Conservation (phyloP, 2,113 vertebrate genomes). For the Lophura nycthemera region DNA sequence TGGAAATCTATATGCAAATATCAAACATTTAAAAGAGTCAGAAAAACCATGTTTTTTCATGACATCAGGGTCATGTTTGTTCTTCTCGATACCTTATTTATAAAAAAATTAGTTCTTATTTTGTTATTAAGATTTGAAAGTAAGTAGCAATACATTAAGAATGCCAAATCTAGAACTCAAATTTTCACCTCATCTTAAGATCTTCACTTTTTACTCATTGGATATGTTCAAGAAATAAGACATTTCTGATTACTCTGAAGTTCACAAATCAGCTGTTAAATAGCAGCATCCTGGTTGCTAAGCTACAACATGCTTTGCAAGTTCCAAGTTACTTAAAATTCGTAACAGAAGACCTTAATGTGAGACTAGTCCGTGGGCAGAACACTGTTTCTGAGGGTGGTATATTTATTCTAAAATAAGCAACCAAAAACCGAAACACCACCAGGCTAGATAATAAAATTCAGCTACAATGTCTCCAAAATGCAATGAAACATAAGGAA, state of each 20-base stretch:
- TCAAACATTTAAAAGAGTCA: neutral
- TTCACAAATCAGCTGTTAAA: neutral
- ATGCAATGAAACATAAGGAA: neutral
- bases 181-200: neutral
- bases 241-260: neutral
- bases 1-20: neutral
- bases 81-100: neutral
- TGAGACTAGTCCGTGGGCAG: slow-evolving; percentile 18
- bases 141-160: neutral
- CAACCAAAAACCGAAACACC: neutral
- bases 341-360: slow-evolving; percentile 27
- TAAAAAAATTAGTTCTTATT: neutral
- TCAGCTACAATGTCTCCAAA: neutral
- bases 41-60: neutral
- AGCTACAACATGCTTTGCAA: slow-evolving; percentile 38
- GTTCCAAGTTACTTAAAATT: slow-evolving; percentile 53
- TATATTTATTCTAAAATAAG: slow-evolving; percentile 60
- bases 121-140: neutral
- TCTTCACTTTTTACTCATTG: slow-evolving; percentile 29
- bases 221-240: neutral
- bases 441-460: neutral
- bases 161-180: neutral
- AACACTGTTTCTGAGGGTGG: slow-evolving; percentile 47
- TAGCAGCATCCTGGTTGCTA: slow-evolving; percentile 42
- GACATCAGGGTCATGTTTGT: neutral